Base-by-base conservation (phyloP, 2,888 invertebrate species). In the Dicyrtoma fusca region DNA sequence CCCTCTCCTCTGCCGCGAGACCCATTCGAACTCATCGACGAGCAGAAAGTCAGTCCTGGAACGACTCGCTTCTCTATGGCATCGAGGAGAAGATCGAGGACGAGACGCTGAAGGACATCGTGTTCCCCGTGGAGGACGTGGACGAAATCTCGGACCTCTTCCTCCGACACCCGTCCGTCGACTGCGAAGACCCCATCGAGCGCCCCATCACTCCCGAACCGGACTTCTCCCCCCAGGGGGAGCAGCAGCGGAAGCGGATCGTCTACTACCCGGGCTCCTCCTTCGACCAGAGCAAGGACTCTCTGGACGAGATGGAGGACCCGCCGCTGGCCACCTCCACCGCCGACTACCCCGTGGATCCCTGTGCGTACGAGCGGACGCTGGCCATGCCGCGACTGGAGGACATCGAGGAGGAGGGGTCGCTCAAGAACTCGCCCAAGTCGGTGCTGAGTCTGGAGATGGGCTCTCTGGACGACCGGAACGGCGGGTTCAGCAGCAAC, bases 351-450 rank as follows among this genome's bases (percentile, higher is more conserved):
- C 19, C 69, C 0, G 51, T 72, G n/a, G 74, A 75, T 26, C 72
- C 72, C 5, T 62, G 13, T 34, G 17, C 47, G 4, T 75, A 66
- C 34, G 75, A 75, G 4, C 59, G 74, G 19, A 74, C 76, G 14
- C 74, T 76, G 34, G 76, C 77, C 11, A 76, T 77, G 21, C 84
- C 84, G 47, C 91, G 93, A 4, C 84, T 95, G 51, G 95, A 95
- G 85, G 95, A 95, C 81, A 95, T 94, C 55, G 94, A 94, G 84
- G 80, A 80, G 49, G 78, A 93, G 81, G 94, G 94, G 81, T 94
- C 94, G 0, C 90, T 91, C 75, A 94, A 94, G 8, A 95, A 95
- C 81, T 92, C 95, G 0, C 96, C 96, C 0, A 96, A 96, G 82
- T 94, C 92, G 80, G 94, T 95, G 84, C 90, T 92, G 79, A 94